Base-by-base conservation (phyloP, 1,140 invertebrate genomes). In the Eciton burchellii region DNA sequence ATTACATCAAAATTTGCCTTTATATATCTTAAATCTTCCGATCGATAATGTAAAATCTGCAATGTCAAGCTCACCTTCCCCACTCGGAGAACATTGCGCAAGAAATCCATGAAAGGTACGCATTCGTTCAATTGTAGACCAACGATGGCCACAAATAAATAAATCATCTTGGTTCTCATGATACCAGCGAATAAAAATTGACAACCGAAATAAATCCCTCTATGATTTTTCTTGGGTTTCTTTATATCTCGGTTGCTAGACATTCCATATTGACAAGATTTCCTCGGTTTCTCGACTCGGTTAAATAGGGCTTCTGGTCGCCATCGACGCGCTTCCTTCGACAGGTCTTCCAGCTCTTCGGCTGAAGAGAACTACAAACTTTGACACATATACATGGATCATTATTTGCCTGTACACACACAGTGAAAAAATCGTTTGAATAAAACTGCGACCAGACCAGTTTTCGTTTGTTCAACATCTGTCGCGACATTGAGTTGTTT, bases 41-140 rank as follows among this genome's bases (percentile, higher is more conserved):
- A n/a, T n/a, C n/a, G n/a, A n/a, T n/a, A n/a, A n/a, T n/a, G n/a
- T n/a, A n/a, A n/a, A n/a, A n/a, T 47, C n/a, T 0, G 24, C 6
- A 2, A 24, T 29, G 26, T 0, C 5, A 43, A n/a, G 71, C 88
- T 89, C 72, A 91, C 90, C 89, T 45, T 91, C 16, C 84, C 85
- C 6, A 45, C 65, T 54, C 85, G 72, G 29, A 91, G 57, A 1
- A 91, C 5, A 9, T 47, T 82, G 14, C 26, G 66, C 29, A 91
- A 16, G 45, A 86, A 60, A 0, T 86, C 85, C 70, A 62, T 81
- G 12, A 91, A 83, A 1, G 83, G 57, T 0, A 70, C 26, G 11
- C 52, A 54, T 6, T 49, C 54, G 0, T 29, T 3, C 26, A 16
- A 0, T 14, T 52, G 60, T 16, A 60, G 26, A 1, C 52, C 2